Base-by-base conservation (phyloP, 2,113 vertebrate species). In the Centropus unirufus region DNA sequence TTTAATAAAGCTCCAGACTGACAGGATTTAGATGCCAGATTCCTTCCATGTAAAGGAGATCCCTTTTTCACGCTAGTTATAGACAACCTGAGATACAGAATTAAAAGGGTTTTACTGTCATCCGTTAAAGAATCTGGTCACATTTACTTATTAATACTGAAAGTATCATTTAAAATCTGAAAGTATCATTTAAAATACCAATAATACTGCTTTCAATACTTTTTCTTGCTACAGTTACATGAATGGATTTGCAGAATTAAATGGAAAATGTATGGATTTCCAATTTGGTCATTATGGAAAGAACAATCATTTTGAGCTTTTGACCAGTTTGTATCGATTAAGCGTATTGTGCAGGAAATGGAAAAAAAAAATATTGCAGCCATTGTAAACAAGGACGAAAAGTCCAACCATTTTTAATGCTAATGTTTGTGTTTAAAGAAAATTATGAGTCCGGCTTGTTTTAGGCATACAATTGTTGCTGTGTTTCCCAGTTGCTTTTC, bases 201-300 rank as follows among this genome's bases (percentile, higher is more conserved):
- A 11, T 92, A 69, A 77, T 96, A 59, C 39, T 67, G 40, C 39
- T 91, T 76, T 87, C 68, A 47, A 2, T 68, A 67, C 23, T 62
- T 63, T 68, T 90, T 67, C n/a, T 74, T 93, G 67, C 46, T 80
- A 46, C 12, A 61, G 63, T 83, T 95, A 73, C 15, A 10, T 67
- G 66, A 67, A 57, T 57, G 22, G 15, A 63, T 90, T 93, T 92
- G 74, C 72, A 82, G 62, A 90, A 86, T 84, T 90, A 83, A 86
- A 77, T 81, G 61, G 34, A 89, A 95, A 90, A 88, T 78, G 34
- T 11, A 86, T 81, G 17, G 88, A 88, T 96, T 96, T 95, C 64
- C 66, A 72, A 61, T 95, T 62, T 11, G 1, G 14, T 91, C 30
- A 26, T 90, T 88, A 40, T 52, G 47, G 44, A 63, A 70, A 78